Evolutionary conservation across 2,113 vertebrate species (phyloP).

Genomic region (Gallinago undulata): DNA sequence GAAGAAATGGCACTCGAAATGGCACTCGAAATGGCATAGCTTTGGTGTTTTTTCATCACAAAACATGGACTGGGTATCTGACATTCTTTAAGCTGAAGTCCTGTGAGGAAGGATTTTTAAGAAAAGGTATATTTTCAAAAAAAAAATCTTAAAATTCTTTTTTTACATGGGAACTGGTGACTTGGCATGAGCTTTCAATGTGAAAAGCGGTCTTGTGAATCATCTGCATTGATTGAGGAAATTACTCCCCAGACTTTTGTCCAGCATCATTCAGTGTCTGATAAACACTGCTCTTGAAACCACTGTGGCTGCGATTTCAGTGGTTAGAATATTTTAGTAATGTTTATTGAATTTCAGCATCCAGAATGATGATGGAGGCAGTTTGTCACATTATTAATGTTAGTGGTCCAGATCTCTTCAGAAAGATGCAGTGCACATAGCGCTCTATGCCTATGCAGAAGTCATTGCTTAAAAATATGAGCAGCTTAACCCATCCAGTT

Average conservation of each 20-base stretch:
- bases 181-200: background rate
- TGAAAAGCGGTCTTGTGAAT: background rate
- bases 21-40: background rate
- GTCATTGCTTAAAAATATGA: constrained; percentile 2
- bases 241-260: background rate
- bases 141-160: background rate
- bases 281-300: background rate
- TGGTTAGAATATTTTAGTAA: constrained; percentile 37
- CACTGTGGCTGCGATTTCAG: background rate
- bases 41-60: background rate
- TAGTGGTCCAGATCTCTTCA: background rate
- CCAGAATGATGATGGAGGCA: background rate
- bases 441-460: background rate
- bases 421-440: background rate
- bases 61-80: background rate
- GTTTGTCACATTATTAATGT: constrained; percentile 17
- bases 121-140: background rate
- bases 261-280: background rate
- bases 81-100: background rate
- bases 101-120: background rate
- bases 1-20: background rate
- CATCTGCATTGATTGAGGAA: background rate
- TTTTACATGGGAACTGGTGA: background rate
- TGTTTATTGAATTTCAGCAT: constrained; percentile 35
- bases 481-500: constrained; percentile 14